A percentile compares a stretch with the other conserved stretches of the same genome.
phyloP scores from a whole-genome alignment of 2,113 vertebrate species.

The Ptilonorhynchus violaceus region DNA sequence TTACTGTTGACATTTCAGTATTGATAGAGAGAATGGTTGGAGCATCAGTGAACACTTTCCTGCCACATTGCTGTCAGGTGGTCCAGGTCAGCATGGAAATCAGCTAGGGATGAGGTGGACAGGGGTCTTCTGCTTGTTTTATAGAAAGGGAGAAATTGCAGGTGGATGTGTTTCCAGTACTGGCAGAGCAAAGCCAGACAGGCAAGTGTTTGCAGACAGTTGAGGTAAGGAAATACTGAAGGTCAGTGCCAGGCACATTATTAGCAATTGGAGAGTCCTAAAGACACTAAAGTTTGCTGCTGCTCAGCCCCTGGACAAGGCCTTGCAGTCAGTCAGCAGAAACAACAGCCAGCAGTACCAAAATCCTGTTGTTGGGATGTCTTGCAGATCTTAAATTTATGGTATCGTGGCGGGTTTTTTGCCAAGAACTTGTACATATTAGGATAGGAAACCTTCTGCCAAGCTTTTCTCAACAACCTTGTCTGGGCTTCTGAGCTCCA shows the following conservation, averaged over 20 bases:
- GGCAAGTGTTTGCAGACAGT: rapidly evolving
- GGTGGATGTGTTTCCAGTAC: not conserved
- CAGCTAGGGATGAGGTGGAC: not conserved
- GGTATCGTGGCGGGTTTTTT: not conserved
- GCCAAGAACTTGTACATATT: not conserved
- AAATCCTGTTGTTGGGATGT: not conserved
- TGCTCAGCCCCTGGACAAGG: not conserved
- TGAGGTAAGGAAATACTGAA: not conserved
- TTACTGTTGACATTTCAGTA: not conserved
- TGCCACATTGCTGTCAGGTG: not conserved
- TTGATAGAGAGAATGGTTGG: not conserved
- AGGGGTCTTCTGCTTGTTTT: not conserved
- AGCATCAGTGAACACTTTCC: not conserved
- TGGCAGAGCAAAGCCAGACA: not conserved
- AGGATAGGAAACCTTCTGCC: not conserved
- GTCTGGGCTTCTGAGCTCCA: not conserved
- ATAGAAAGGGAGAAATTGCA: not conserved
- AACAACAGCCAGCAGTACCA: not conserved
- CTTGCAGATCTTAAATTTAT: not conserved
- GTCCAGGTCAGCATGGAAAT: not conserved
- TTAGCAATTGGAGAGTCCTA: not conserved
- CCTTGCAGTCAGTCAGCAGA: not conserved
- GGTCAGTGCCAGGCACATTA: not conserved
- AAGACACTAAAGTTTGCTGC: not conserved
- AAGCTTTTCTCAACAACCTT: not conserved